These are phyloP conservation scores for Gymnocypris eckloni DNA, from an alignment of 2,797 vertebrate genomes.

Conservation along the genomic window DNA sequence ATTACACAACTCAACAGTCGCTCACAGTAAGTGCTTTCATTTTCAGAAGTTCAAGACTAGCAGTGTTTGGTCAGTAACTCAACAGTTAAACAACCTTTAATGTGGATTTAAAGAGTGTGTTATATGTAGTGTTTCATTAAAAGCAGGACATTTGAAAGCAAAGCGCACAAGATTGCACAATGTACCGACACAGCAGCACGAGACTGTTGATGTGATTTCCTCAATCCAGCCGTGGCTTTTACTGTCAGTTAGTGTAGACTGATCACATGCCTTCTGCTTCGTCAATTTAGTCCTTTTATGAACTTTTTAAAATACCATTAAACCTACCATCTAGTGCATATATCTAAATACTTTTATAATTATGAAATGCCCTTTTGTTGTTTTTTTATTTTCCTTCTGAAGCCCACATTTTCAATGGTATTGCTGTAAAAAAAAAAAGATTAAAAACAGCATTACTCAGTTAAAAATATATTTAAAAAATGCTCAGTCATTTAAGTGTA, in stretches of 20 bases:
- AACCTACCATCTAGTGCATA: background rate
- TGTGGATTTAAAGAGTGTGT: background rate
- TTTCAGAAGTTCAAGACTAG: background rate
- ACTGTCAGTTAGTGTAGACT: background rate
- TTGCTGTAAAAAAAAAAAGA: background rate
- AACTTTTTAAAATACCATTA: background rate
- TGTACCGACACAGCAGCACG: background rate
- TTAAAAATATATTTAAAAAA: background rate
- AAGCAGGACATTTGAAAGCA: background rate
- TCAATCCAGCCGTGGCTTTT: background rate
- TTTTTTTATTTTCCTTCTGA: background rate
- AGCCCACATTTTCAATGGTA: background rate
- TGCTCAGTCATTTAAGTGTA: background rate
- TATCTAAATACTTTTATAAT: background rate
- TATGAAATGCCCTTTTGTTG: background rate
- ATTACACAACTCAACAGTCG: background rate
- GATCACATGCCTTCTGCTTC: background rate
- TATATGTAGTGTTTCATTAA: background rate
- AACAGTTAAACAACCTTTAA: background rate
- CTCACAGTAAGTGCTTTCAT: conserved; percentile 23
- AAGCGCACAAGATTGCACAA: background rate
- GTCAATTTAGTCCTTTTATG: too few relatives aligned
- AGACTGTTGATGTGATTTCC: conserved; percentile 9
- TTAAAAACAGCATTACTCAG: background rate
- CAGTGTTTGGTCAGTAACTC: background rate